A percentile compares a stretch with the other conserved stretches of the same genome.
These are phyloP conservation scores for Trogon surrucura DNA, from an alignment of 2,113 vertebrate genomes.

Conservation along the genomic window DNA sequence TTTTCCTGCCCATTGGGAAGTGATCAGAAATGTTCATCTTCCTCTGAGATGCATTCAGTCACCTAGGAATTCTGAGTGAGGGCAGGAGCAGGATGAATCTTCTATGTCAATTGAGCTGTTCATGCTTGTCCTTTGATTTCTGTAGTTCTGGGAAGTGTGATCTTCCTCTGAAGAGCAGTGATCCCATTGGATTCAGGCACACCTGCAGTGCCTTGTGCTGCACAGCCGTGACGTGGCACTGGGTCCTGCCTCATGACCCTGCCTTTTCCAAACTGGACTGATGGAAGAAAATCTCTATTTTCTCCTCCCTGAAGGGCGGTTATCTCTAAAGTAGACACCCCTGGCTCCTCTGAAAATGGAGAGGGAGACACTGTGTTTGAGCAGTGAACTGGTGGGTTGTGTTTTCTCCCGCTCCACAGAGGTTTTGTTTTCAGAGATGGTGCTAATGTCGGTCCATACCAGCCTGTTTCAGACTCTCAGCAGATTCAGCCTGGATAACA, in stretches of 20 bases:
- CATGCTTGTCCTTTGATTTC: not conserved
- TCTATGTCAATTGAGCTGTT: not conserved
- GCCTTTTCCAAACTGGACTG: not conserved
- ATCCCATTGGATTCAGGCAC: not conserved
- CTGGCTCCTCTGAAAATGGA: not conserved
- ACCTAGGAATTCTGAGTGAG: not conserved
- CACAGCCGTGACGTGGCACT: accelerated
- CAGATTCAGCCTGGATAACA: not conserved
- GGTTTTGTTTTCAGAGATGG: not conserved
- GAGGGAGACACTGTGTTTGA: not conserved
- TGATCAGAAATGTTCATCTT: not conserved
- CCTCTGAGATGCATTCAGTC: not conserved
- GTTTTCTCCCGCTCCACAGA: not conserved
- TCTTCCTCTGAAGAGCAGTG: not conserved
- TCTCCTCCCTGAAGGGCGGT: not conserved
- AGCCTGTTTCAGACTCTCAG: not conserved
- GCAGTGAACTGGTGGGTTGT: not conserved
- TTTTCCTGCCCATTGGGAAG: not conserved
- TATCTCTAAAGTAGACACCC: not conserved
- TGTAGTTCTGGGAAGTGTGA: not conserved
- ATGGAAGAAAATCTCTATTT: not conserved
- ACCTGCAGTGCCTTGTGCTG: not conserved
- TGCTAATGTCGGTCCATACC: not conserved
- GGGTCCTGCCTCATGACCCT: too few species aligned
- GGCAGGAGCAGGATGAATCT: not conserved